Base-by-base conservation (phyloP, 2,797 vertebrate genomes). In the Spinus pinus region DNA sequence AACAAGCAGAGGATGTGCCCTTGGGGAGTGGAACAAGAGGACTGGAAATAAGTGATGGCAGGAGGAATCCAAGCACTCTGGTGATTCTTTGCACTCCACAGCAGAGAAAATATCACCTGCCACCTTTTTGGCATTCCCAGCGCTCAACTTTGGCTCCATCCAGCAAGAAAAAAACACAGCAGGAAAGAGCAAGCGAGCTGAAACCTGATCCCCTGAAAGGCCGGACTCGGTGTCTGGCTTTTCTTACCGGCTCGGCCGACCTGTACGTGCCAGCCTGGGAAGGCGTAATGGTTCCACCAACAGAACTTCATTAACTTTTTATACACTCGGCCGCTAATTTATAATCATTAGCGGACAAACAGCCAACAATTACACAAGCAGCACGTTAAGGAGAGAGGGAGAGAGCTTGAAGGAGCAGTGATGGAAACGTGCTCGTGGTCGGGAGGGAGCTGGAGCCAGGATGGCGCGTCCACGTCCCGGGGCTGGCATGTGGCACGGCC, bases 271-370 rank as follows among this genome's bases (percentile, higher is more conserved):
- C 96, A 95, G 94, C 92, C 93, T 27, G 75, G 78, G 83, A 93
- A 94, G 66, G 91, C 94, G n/a, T 91, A 96, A 93, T 74, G 94
- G 95, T 95, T 97, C 97, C 97, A 96, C 92, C 49, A 18, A 54
- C 94, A 95, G 96, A 97, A 96, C 96, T 97, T 97, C 97, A 97
- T 97, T 97, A 97, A 97, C 62, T 95, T 96, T 96, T 95, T 97
- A 93, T 90, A 95, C 90, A 91, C 95, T 95, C 71, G 39, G 78
- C 88, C 51, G 24, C 95, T 97, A 96, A 97, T 98, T 98, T 97
- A 98, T 97, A 97, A 95, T 95, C 95, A 44, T 97, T 97, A 96
- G 96, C 5, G 1, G 37, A 97, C 96, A 97, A 97, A 97, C 95
- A 92, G 83, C 88, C 93, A 91, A 86, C 95, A 97, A 97, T 97